These are phyloP conservation scores for Tinea pellionella DNA, from an alignment of 2,888 invertebrate genomes.

Conservation along the genomic window DNA sequence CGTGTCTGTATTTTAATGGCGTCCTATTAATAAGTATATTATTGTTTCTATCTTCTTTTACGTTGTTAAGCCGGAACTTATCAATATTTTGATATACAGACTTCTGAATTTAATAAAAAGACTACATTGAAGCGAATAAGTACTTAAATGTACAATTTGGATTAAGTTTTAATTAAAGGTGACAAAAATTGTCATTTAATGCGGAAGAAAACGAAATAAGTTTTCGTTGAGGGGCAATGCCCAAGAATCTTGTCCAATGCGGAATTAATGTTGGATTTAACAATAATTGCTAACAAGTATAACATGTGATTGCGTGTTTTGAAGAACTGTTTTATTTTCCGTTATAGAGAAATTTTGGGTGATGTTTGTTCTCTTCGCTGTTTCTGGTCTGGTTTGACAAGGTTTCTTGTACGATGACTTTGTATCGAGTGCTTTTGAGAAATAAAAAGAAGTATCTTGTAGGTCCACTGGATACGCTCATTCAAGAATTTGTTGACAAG, in stretches of 20 bases:
- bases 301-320: slow-evolving; percentile 24
- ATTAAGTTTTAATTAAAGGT: neutral
- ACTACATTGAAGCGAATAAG: neutral
- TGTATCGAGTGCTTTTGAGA: slow-evolving; percentile 43
- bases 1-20: slow-evolving; percentile 44
- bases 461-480: slow-evolving; percentile 43
- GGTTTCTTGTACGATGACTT: slow-evolving; percentile 39
- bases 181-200: neutral
- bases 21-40: slow-evolving; percentile 36
- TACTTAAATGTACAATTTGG: neutral
- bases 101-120: neutral
- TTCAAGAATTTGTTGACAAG: slow-evolving; percentile 61
- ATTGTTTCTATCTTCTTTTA: slow-evolving; percentile 8
- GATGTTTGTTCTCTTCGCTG: neutral
- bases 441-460: slow-evolving; percentile 46
- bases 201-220: slow-evolving; percentile 10
- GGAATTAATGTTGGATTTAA: slow-evolving; percentile 25
- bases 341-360: neutral
- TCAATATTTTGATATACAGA: neutral
- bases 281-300: slow-evolving; percentile 32
- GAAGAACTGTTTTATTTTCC: neutral
- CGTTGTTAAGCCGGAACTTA: slow-evolving; percentile 2
- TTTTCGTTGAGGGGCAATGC: slow-evolving; percentile 5
- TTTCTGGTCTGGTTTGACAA: slow-evolving; percentile 23
- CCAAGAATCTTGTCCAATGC: slow-evolving; percentile 2